Percentiles rank a stretch among this genome's conserved stretches.
These are phyloP conservation scores for Suillia variegata DNA, from an alignment of 2,888 invertebrate species.

Conservation along the genomic window DNA sequence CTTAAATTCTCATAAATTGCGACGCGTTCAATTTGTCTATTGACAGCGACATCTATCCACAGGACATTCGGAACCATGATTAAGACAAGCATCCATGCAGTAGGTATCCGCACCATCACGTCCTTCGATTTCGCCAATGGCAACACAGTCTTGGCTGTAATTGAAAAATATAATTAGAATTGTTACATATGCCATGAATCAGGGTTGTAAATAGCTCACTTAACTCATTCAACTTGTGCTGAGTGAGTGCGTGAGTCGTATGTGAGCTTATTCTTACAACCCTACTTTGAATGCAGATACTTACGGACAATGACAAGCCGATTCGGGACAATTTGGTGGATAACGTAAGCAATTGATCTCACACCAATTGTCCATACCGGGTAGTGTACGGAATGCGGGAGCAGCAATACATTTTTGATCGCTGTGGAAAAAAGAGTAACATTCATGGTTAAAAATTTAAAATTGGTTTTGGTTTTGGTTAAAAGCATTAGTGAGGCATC, in stretches of 20 bases:
- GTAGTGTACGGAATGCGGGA: constrained; percentile 68
- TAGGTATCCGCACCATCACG: constrained; percentile 79
- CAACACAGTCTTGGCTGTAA: constrained; percentile 80
- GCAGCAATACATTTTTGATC: constrained; percentile 81
- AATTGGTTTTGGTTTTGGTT: no score
- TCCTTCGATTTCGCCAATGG: constrained; percentile 76
- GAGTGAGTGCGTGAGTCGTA: no score
- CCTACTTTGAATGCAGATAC: constrained; percentile 56
- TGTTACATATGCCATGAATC: no score
- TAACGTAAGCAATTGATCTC: constrained; percentile 84
- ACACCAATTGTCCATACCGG: constrained; percentile 84
- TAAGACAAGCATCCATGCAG: constrained; percentile 85
- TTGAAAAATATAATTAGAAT: constrained; percentile 25
- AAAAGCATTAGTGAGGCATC: no score
- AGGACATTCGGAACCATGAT: constrained; percentile 76
- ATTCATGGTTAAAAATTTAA: neutral
- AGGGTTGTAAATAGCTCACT: neutral
- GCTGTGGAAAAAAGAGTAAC: constrained; percentile 56
- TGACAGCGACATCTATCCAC: constrained; percentile 74
- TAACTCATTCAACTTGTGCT: neutral
- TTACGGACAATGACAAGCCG: constrained; percentile 82
- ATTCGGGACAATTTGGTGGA: constrained; percentile 82
- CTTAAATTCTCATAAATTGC: constrained; percentile 22
- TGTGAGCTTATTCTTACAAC: neutral
- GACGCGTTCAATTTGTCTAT: constrained; percentile 24